phyloP scores from a whole-genome alignment of 2,888 invertebrate species.

The Erebia epiphron region DNA sequence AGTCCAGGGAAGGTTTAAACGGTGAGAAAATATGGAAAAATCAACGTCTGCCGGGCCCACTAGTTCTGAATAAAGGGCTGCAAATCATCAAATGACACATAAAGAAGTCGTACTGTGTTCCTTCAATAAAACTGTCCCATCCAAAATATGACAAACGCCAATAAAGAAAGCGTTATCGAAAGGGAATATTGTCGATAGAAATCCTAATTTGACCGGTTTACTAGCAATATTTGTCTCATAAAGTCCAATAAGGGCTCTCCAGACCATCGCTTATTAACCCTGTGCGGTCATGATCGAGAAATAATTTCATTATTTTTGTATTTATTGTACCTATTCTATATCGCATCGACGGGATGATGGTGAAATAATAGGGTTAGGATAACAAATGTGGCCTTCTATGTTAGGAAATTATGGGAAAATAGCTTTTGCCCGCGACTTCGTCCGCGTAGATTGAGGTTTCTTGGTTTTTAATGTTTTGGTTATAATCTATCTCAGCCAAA shows the following conservation, averaged over 20 bases:
- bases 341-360: background rate
- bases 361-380: background rate
- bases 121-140: background rate
- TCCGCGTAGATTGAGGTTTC: too few species aligned
- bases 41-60: too few species aligned
- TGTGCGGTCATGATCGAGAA: constrained; percentile 27
- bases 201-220: constrained; percentile 28
- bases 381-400: background rate
- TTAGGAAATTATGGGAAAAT: background rate
- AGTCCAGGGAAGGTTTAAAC: too few species aligned
- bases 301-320: constrained; percentile 28
- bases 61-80: too few species aligned
- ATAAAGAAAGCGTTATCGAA: constrained; percentile 20
- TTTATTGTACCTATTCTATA: background rate
- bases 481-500: too few species aligned
- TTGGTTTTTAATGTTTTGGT: too few species aligned
- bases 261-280: constrained; percentile 23
- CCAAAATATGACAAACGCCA: background rate
- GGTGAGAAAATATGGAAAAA: too few species aligned
- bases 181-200: constrained; percentile 28
- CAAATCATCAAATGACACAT: too few species aligned
- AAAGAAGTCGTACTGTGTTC: background rate
- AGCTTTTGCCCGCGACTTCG: background rate
- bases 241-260: constrained; percentile 16
- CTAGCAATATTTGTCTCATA: constrained; percentile 26